Evolutionary conservation across 2,113 vertebrate species (phyloP).

Genomic region (Oreotrochilus melanogaster): DNA sequence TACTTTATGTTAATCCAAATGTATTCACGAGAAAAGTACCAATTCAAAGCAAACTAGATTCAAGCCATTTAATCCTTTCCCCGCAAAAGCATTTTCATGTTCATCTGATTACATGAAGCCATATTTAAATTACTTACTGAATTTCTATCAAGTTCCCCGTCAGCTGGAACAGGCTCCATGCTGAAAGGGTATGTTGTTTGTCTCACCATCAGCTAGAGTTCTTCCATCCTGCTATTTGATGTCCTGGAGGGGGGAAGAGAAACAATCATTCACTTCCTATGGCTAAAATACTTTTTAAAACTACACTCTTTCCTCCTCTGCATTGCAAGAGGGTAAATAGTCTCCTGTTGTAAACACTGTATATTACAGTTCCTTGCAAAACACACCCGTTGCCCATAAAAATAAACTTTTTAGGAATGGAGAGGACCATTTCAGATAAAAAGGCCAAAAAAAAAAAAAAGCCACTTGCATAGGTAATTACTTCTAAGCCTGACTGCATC

Average conservation of each 20-base stretch:
- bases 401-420: not conserved
- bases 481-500: not conserved
- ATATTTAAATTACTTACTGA: constrained; percentile 74
- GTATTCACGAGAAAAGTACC: not conserved
- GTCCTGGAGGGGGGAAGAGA: constrained; percentile 28
- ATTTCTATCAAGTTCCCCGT: constrained; percentile 78
- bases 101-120: not conserved
- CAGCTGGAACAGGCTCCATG: constrained; percentile 74
- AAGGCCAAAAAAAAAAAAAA: not conserved
- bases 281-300: not conserved
- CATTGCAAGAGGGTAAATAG: accelerated
- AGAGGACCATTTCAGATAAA: not conserved
- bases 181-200: constrained; percentile 44
- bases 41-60: not conserved
- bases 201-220: constrained; percentile 37
- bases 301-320: not conserved
- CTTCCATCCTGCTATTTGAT: constrained; percentile 61
- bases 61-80: not conserved
- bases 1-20: not conserved
- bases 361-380: not conserved
- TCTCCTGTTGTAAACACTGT: not conserved
- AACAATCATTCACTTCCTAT: not conserved
- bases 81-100: not conserved
- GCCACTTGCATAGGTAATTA: not conserved
- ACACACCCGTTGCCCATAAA: not conserved